Conservation (phyloP, 92 coral and sea anemone genomes). For the Palythoa grandiflora region DNA sequence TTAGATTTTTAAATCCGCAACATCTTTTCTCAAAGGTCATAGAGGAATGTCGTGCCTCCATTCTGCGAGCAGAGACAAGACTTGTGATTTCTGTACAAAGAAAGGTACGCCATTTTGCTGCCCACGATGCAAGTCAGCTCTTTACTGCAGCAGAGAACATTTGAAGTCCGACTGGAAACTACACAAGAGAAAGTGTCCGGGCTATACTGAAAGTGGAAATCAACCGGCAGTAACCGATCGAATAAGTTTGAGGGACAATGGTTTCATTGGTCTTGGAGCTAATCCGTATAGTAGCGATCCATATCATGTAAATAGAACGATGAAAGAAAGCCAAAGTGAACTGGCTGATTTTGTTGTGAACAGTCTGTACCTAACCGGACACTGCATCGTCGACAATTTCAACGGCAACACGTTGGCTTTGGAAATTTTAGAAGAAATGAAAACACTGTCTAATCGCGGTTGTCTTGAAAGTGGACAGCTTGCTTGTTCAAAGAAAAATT, state of each 20-base stretch:
- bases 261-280: conserved; percentile 41
- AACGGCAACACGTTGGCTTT: conserved; percentile 35
- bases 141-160: conserved; percentile 44
- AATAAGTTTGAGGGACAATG: conserved; percentile 45
- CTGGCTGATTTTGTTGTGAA: conserved; percentile 45
- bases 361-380: conserved; percentile 42
- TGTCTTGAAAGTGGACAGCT: conserved; percentile 36
- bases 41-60: conserved; percentile 36
- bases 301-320: conserved; percentile 38
- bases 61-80: not conserved
- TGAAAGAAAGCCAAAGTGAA: conserved; percentile 44
- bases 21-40: not conserved
- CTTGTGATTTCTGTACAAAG: conserved; percentile 45
- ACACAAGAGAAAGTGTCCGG: conserved; percentile 40
- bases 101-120: conserved; percentile 44
- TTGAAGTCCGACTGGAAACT: conserved; percentile 45
- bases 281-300: conserved; percentile 46
- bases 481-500: conserved; percentile 23
- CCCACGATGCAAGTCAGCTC: conserved; percentile 43
- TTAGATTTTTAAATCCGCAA: conserved; percentile 12
- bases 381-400: conserved; percentile 45
- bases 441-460: conserved; percentile 1
- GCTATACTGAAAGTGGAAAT: conserved; percentile 30
- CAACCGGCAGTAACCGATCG: conserved; percentile 47
- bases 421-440: conserved; percentile 49